Evolutionary conservation across 2,888 invertebrate species (phyloP).

Genomic region (Lacanobia oleracea): DNA sequence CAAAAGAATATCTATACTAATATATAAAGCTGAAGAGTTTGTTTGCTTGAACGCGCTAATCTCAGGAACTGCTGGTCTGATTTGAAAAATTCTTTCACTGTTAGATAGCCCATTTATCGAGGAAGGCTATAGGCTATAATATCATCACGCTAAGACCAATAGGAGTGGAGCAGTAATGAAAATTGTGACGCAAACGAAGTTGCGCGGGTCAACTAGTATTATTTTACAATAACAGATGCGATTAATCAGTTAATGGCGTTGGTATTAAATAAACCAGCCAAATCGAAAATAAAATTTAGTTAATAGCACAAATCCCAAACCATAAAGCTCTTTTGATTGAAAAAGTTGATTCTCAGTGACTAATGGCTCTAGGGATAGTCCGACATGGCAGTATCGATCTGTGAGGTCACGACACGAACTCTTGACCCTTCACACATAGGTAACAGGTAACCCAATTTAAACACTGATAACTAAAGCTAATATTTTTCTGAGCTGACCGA

Average conservation of each 20-base stretch:
- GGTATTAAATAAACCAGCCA: not conserved
- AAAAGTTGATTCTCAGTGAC: slow-evolving; percentile 14
- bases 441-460: slow-evolving; percentile 25
- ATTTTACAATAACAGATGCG: not conserved
- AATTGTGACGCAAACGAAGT: too few species aligned
- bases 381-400: slow-evolving; percentile 41
- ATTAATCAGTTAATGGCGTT: not conserved
- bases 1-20: too few species aligned
- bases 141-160: too few species aligned
- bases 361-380: slow-evolving; percentile 27
- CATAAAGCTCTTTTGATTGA: not conserved
- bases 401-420: slow-evolving; percentile 42
- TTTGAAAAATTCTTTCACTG: too few species aligned
- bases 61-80: too few species aligned
- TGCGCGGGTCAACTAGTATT: too few species aligned
- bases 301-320: not conserved
- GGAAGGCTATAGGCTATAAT: too few species aligned
- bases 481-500: not conserved
- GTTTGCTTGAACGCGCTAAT: too few species aligned
- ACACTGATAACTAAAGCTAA: not conserved
- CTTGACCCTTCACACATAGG: slow-evolving; percentile 29
- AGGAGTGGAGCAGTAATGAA: too few species aligned
- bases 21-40: too few species aligned
- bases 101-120: too few species aligned
- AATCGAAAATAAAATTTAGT: not conserved